phyloP scores from a whole-genome alignment of 2,888 invertebrate genomes.

The Phanerotoma sp. region DNA sequence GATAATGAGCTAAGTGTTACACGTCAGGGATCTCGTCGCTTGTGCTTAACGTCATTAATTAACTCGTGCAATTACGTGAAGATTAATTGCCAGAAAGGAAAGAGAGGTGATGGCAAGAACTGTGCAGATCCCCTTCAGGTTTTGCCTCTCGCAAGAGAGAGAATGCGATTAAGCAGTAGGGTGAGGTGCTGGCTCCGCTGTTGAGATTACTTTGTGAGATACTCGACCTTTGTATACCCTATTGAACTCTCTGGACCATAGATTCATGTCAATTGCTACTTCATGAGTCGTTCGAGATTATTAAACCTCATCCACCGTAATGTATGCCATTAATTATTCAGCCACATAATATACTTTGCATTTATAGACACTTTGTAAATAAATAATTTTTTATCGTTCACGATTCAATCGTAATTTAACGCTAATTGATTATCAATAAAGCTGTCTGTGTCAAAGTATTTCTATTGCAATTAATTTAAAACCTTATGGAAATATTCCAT shows the following conservation, averaged over 20 bases:
- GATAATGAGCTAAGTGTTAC: conserved; percentile 45
- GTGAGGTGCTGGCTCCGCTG: conserved; percentile 8
- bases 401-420: neutral
- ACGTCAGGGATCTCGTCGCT: conserved; percentile 24
- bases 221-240: conserved; percentile 19
- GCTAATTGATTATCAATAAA: no score
- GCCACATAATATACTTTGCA: neutral
- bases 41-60: conserved; percentile 43
- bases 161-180: neutral
- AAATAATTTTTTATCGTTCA: neutral
- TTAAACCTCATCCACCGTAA: conserved; percentile 6
- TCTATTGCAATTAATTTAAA: no score
- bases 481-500: no score
- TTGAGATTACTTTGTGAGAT: conserved; percentile 20
- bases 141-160: neutral
- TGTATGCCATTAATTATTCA: conserved; percentile 5
- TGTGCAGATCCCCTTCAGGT: neutral
- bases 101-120: conserved; percentile 17
- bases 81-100: conserved; percentile 41
- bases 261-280: conserved; percentile 23
- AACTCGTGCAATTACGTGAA: conserved; percentile 45
- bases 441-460: no score
- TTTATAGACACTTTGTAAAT: neutral
- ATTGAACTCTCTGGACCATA: conserved; percentile 4
- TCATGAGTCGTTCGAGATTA: conserved; percentile 21